Evolutionary conservation across 2,888 invertebrate genomes (phyloP).

Genomic region (Apomyelois bistriatella): DNA sequence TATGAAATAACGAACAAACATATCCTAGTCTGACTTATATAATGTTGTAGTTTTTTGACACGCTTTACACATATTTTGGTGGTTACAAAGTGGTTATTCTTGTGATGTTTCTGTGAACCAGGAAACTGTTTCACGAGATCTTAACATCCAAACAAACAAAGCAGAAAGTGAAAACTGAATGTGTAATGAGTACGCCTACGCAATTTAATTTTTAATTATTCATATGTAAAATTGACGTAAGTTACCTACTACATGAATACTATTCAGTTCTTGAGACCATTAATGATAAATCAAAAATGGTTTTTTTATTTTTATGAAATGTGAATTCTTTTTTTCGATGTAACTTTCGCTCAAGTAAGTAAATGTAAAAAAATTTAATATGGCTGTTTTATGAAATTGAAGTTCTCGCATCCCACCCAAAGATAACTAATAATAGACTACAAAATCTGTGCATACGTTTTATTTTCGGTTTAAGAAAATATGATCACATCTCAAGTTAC

Average conservation of each 20-base stretch:
- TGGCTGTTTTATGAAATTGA: too few species aligned
- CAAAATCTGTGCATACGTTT: too few species aligned
- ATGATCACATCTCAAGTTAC: too few species aligned
- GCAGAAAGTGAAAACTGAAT: constrained; percentile 8
- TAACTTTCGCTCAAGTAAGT: too few species aligned
- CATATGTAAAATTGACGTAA: not conserved
- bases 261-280: too few species aligned
- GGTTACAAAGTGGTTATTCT: not conserved
- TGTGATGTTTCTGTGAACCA: not conserved
- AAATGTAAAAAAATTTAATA: too few species aligned
- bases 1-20: too few species aligned
- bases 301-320: too few species aligned
- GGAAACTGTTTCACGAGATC: constrained; percentile 1
- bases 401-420: too few species aligned
- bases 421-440: too few species aligned
- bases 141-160: constrained; percentile 2
- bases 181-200: constrained; percentile 5
- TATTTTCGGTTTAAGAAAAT: too few species aligned
- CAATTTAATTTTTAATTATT: not conserved
- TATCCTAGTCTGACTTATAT: not conserved
- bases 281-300: not conserved
- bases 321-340: too few species aligned
- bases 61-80: not conserved
- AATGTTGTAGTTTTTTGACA: not conserved
- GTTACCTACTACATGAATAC: not conserved